Evolutionary conservation across 2,113 vertebrate species (phyloP), one percentile per base, ranked within the genome.

Genomic region (Mormyrus lacerda): DNA sequence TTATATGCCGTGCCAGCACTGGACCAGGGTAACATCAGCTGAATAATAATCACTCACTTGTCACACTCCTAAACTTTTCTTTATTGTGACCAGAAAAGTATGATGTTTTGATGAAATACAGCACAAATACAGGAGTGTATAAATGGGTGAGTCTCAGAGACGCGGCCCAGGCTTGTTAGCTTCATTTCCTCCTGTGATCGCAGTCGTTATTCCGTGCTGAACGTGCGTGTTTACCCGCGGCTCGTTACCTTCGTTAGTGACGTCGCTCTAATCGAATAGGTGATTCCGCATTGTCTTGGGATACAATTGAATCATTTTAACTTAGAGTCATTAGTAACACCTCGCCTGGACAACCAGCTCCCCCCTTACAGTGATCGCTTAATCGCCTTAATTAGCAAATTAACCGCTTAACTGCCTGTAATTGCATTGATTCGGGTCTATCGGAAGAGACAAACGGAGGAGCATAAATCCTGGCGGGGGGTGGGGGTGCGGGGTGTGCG

Each of bases 371-470:
- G 90, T 90, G 35, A 93, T 92, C 76, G 84, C 58, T 90, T 93
- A 91, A 93, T 91, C 87, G 91, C 90, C 92, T 93, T 92, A 92
- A 92, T 93, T 92, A 88, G 88, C 89, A 90, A 94, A 93, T 94
- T 89, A 93, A 90, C 90, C 90, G 89, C 89, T 84, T 91, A 92
- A 92, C 91, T 89, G 76, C 88, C 89, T 87, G 85, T 91, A 91
- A 93, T 94, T 89, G 89, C 90, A 92, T 91, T 88, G 90, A 93
- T 92, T 89, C 85, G 44, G 55, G 27, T 47, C 48, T 11, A 90
- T 86, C 73, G 61, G 90, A 91, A 87, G 9, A 10, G 87, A 90
- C 85, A 90, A 91, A 92, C 65, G 85, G 48, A 87, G 89, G n/a
- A 79, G 88, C 55, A 86, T 90, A 87, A 91, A 92, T 89, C 89